A percentile compares a stretch with the other conserved stretches of the same genome.
These are phyloP conservation scores for Drosophila gunungcola DNA, from an alignment of 1,140 invertebrate species.

Conservation along the genomic window DNA sequence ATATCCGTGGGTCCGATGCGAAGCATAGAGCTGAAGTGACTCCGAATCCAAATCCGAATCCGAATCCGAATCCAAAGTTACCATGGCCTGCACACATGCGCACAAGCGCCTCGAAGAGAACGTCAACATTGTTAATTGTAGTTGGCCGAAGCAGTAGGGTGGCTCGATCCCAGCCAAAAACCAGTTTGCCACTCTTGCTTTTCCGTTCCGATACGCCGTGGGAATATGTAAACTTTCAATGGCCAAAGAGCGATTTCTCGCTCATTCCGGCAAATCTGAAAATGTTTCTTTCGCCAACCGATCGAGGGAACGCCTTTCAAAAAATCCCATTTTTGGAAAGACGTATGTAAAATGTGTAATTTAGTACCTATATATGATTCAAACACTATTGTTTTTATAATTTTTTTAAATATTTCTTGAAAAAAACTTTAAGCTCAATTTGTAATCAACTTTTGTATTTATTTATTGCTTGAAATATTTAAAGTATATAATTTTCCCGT, in stretches of 20 bases:
- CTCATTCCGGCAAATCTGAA: background rate
- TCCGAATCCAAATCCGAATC: constrained; percentile 13
- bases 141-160: constrained; percentile 48
- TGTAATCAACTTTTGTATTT: too few species aligned
- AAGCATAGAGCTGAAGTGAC: constrained; percentile 43
- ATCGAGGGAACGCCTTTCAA: background rate
- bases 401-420: too few species aligned
- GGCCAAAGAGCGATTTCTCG: constrained; percentile 10
- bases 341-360: background rate
- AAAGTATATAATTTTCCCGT: too few species aligned
- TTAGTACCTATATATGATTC: too few species aligned
- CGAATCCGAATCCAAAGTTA: constrained; percentile 23
- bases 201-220: constrained; percentile 38
- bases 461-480: too few species aligned
- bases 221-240: constrained; percentile 27
- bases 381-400: too few species aligned
- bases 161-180: constrained; percentile 32
- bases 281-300: background rate
- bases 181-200: constrained; percentile 49
- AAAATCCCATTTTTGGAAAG: background rate
- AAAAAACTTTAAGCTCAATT: too few species aligned
- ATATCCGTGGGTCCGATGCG: constrained; percentile 40
- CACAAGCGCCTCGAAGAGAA: constrained; percentile 43
- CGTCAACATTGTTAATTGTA: constrained; percentile 48
- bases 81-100: constrained; percentile 55